Base-by-base conservation (phyloP, 2,888 invertebrate species). In the Campopleginae sp. region DNA sequence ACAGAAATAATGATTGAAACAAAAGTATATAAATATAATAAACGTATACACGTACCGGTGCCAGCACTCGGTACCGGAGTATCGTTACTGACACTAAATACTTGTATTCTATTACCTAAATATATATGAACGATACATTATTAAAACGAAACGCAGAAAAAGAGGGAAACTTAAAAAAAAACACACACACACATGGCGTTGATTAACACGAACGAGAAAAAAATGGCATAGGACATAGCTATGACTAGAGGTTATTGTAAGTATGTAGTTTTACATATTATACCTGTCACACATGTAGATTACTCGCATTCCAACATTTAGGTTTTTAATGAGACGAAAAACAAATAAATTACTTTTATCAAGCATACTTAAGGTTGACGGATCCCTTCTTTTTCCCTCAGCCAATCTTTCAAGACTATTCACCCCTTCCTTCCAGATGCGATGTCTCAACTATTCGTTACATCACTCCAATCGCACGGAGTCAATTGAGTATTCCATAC, bases 231-330 rank as follows among this genome's bases (percentile, higher is more conserved):
- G 84, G 84, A 83, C 80, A 87, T 89, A 90, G 82, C 87, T 88
- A 90, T 90, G 90, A 88, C 88, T 90, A 92, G 91, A 87, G 81
- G 91, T 74, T 93, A 92, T 89, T 89, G 89, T 92, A 92, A 85
- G 91, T 89, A 91, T 91, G 91, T 92, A 93, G 92, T 92, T 92
- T 93, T 93, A 93, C 92, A 93, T 92, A 92, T 92, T 92, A 92
- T 93, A 93, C 90, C 91, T 91, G 88, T 92, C 91, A 91, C 91
- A 92, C 89, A 89, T 93, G 92, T 93, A 93, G 93, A 91, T 87
- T 87, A 93, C 90, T 92, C 91, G 93, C 93, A 93, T 93, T 93
- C 93, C 93, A 92, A 90, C 90, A 86, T 90, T 90, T 92, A 93
- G 91, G 91, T 93, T 92, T 92, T 92, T 92, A 93, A 93, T 89